These are phyloP conservation scores for Tringa solitaria DNA, from an alignment of 2,113 vertebrate genomes.

Conservation along the genomic window DNA sequence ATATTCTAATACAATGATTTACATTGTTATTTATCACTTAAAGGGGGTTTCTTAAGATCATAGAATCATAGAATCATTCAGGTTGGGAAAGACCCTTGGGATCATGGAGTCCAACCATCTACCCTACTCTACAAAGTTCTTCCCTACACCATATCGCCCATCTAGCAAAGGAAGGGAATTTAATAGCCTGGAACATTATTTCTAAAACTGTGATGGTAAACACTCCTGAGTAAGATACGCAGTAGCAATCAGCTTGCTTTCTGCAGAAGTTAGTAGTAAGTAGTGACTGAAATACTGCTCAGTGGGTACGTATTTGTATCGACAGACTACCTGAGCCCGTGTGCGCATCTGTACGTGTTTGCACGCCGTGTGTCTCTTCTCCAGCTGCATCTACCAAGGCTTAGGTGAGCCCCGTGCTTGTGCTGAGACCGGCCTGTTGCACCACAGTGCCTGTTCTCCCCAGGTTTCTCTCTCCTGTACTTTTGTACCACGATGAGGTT, in stretches of 20 bases:
- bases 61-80: no score
- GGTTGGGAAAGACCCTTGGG: no score
- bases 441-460: not conserved
- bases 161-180: not conserved
- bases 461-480: not conserved
- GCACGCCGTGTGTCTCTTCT: rapidly evolving
- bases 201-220: not conserved
- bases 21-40: not conserved
- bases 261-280: not conserved
- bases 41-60: not conserved
- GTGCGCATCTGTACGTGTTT: not conserved
- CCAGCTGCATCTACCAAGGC: not conserved
- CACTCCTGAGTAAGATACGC: not conserved
- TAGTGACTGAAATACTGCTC: not conserved
- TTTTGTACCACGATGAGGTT: not conserved
- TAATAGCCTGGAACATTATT: not conserved
- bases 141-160: no score
- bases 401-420: not conserved
- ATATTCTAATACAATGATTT: not conserved
- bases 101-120: no score
- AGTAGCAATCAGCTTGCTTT: rapidly evolving
- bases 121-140: no score
- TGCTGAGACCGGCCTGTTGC: not conserved
- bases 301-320: not conserved
- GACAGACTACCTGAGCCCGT: not conserved